Percentiles rank a stretch among this genome's conserved stretches.
phyloP scores from a whole-genome alignment of 2,113 vertebrate genomes.

The Planiliza haematocheilus region DNA sequence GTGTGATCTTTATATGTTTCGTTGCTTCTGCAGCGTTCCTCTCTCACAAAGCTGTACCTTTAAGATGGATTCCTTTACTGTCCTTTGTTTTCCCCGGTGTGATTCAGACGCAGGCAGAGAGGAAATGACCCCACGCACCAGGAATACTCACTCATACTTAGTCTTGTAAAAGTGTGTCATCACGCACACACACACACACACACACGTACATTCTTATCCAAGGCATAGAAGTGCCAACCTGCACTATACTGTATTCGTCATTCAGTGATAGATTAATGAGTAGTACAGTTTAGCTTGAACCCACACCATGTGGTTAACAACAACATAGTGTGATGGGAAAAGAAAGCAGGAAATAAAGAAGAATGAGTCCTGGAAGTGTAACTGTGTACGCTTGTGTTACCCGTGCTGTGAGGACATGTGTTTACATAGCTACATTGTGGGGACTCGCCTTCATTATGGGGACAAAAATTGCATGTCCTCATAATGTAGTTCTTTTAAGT shows the following conservation, averaged over 20 bases:
- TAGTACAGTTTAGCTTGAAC: conserved; percentile 18
- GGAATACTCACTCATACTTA: conserved; percentile 58
- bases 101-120: conserved; percentile 63
- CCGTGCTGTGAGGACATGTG: not conserved
- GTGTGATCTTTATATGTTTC: conserved; percentile 3
- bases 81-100: conserved; percentile 53
- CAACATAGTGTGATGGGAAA: conserved; percentile 13
- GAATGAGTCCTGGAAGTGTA: not conserved
- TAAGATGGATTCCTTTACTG: conserved; percentile 45
- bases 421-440: not conserved
- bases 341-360: not conserved
- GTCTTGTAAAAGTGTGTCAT: conserved; percentile 38
- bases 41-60: conserved; percentile 38
- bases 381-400: not conserved
- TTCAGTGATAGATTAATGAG: conserved; percentile 32
- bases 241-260: conserved; percentile 7
- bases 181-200: conserved; percentile 19
- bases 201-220: conserved; percentile 22
- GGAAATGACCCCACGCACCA: conserved; percentile 72
- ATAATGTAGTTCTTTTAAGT: not conserved
- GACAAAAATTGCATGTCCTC: not conserved
- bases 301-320: conserved; percentile 40
- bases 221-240: not conserved
- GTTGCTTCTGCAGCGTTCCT: not conserved
- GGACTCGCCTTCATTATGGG: too few relatives aligned